Evolutionary conservation across 2,888 invertebrate species (phyloP).

Genomic region (Pristionchus mayeri): DNA sequence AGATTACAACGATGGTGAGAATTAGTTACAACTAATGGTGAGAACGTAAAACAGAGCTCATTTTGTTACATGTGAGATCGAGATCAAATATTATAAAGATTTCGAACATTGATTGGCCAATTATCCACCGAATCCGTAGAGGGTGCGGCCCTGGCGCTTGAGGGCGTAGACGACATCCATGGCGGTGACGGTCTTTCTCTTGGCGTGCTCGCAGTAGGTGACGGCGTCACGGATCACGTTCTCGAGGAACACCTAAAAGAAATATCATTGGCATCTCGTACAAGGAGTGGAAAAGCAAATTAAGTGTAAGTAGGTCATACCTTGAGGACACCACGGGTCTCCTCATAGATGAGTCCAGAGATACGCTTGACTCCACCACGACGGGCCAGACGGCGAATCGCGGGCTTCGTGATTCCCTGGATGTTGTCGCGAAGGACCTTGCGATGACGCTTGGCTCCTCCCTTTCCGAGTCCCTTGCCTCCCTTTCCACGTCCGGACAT

Average conservation of each 20-base stretch:
- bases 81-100: background rate
- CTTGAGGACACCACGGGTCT: slow-evolving; percentile 69
- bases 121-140: slow-evolving; percentile 82
- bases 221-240: slow-evolving; percentile 84
- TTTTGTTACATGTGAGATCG: no score
- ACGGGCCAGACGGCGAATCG: slow-evolving; percentile 78
- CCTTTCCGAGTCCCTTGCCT: slow-evolving; percentile 86
- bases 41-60: background rate
- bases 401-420: slow-evolving; percentile 73
- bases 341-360: slow-evolving; percentile 71
- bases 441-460: slow-evolving; percentile 87
- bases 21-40: background rate
- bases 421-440: slow-evolving; percentile 70
- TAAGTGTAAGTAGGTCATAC: slow-evolving; percentile 41
- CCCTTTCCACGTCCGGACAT: slow-evolving; percentile 89
- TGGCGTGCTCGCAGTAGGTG: slow-evolving; percentile 89
- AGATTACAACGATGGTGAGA: background rate
- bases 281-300: no score
- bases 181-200: slow-evolving; percentile 88
- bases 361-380: slow-evolving; percentile 78
- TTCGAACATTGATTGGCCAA: background rate
- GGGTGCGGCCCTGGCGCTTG: slow-evolving; percentile 86
- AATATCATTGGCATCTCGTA: no score
- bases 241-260: slow-evolving; percentile 49
- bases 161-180: slow-evolving; percentile 91